phyloP scores from a whole-genome alignment of 2,888 invertebrate genomes.

The Aporophyla lueneburgensis region DNA sequence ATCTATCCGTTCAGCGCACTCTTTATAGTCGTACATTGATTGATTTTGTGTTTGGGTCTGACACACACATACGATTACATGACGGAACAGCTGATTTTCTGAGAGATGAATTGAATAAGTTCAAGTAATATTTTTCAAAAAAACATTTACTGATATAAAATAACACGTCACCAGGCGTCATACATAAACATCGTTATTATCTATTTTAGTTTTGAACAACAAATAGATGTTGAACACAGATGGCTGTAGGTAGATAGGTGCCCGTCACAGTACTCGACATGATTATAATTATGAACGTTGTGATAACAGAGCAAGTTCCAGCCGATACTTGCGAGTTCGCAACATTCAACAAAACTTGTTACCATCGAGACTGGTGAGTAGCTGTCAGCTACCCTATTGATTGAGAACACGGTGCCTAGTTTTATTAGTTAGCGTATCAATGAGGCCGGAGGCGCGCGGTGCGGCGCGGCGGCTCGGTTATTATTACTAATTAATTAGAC shows the following conservation, averaged over 20 bases:
- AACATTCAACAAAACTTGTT: constrained; percentile 17
- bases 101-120: not conserved
- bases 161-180: not conserved
- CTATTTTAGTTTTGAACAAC: not conserved
- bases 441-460: not conserved
- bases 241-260: not conserved
- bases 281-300: not conserved
- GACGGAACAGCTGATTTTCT: not conserved
- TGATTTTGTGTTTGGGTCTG: not conserved
- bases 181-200: not conserved
- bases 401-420: not conserved
- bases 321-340: constrained; percentile 10
- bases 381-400: constrained; percentile 20
- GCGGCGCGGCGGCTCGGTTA: not conserved
- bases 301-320: constrained; percentile 28
- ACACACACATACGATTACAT: not conserved
- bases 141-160: not conserved
- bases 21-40: not conserved
- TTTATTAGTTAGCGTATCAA: constrained; percentile 4
- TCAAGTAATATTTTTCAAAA: not conserved
- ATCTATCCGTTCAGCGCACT: not conserved
- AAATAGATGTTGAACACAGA: not conserved
- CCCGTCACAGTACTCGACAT: not conserved
- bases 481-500: constrained; percentile 25
- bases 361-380: not conserved